phyloP scores from a whole-genome alignment of 2,888 invertebrate species.

The Drosophila nigritarsus region DNA sequence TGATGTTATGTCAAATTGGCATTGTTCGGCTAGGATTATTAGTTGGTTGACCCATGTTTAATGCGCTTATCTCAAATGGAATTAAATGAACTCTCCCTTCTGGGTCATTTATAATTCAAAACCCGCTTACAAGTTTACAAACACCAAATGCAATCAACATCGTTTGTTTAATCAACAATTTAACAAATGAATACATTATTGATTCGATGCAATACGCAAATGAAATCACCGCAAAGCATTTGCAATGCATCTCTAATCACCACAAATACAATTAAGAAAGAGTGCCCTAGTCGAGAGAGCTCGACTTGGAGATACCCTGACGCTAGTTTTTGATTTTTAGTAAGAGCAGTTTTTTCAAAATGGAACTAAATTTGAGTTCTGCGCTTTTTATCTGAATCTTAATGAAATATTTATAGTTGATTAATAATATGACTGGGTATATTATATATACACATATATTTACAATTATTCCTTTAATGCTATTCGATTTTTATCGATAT shows the following conservation, averaged over 20 bases:
- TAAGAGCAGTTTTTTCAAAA: not conserved
- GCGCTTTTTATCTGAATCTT: not conserved
- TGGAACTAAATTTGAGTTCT: not conserved
- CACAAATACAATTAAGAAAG: not conserved
- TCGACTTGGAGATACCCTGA: not conserved
- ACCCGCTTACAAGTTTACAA: conserved; percentile 18
- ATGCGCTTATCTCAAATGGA: conserved; percentile 38
- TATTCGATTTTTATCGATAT: not conserved
- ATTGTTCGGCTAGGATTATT: conserved; percentile 8
- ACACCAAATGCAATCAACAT: conserved; percentile 9
- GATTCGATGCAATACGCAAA: conserved; percentile 4
- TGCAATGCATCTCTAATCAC: conserved; percentile 8
- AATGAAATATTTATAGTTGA: not conserved
- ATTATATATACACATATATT: not conserved
- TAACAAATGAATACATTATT: not conserved
- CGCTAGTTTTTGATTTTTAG: not conserved
- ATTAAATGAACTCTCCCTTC: conserved; percentile 19
- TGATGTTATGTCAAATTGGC: conserved; percentile 1
- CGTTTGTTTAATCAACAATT: conserved; percentile 23
- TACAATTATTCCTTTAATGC: not conserved
- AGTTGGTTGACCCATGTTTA: conserved; percentile 38
- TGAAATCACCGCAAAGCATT: not conserved
- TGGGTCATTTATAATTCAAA: conserved; percentile 25
- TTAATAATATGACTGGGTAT: not conserved
- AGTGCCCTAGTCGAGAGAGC: not conserved